Conservation (phyloP, 2,888 invertebrate genomes). For the Leptinotarsa rubiginosa region DNA sequence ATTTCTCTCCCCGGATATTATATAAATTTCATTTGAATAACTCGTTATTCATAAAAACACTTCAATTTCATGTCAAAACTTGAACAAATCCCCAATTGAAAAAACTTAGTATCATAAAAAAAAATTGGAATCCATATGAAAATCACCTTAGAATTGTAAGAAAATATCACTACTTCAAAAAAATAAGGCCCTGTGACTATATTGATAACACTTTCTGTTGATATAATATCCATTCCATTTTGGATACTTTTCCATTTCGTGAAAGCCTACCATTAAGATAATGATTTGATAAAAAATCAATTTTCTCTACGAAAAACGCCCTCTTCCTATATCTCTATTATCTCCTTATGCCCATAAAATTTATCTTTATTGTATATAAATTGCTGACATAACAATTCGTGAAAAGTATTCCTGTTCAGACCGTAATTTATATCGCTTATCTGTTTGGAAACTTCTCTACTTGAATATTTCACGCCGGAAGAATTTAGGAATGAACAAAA, state of each 20-base stretch:
- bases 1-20: too few relatives aligned
- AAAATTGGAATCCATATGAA: too few relatives aligned
- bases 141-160: too few relatives aligned
- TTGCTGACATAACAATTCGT: constrained; percentile 39
- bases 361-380: constrained; percentile 41
- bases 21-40: too few relatives aligned
- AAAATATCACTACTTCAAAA: background rate
- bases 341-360: constrained; percentile 38
- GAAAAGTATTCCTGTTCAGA: constrained; percentile 22
- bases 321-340: constrained; percentile 34
- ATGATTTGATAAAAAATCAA: constrained; percentile 43
- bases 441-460: constrained; percentile 34
- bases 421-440: constrained; percentile 33
- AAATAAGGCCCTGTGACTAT: background rate
- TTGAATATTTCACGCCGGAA: constrained; percentile 23
- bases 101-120: too few relatives aligned
- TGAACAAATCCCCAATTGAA: too few relatives aligned
- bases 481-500: constrained; percentile 21
- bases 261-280: constrained; percentile 25
- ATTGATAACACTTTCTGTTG: background rate
- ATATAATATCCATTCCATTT: background rate
- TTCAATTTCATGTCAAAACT: too few relatives aligned
- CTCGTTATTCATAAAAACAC: too few relatives aligned
- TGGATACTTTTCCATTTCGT: constrained; percentile 15
- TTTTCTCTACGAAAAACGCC: constrained; percentile 35